These are phyloP conservation scores for Epinephelus cyanopodus DNA, from an alignment of 2,113 vertebrate species.

Conservation along the genomic window DNA sequence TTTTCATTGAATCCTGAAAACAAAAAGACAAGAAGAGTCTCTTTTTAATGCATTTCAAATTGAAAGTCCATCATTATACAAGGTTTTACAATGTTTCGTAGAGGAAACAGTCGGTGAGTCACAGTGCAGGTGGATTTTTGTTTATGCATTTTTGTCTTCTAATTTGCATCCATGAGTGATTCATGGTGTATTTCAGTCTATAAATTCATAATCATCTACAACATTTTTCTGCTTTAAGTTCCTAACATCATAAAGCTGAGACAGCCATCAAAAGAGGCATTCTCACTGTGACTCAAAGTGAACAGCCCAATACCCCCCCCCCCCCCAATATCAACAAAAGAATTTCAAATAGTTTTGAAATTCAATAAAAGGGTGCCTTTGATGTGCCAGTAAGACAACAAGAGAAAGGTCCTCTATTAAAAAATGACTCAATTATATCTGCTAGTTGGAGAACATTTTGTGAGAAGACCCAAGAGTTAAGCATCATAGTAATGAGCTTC, in stretches of 20 bases:
- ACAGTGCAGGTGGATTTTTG: not conserved
- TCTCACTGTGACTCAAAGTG: not conserved
- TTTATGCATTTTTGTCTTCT: not conserved
- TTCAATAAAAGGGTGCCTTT: not conserved
- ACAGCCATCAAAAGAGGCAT: not conserved
- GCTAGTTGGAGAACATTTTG: not conserved
- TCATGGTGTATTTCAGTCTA: not conserved
- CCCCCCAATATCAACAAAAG: not conserved
- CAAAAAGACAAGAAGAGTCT: conserved; percentile 16
- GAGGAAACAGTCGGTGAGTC: not conserved
- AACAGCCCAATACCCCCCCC: not conserved
- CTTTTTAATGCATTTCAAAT: conserved; percentile 7
- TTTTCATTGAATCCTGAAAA: conserved; percentile 89
- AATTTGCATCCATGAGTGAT: not conserved
- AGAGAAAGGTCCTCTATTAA: not conserved
- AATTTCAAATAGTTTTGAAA: not conserved
- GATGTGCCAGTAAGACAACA: not conserved
- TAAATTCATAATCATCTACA: not conserved
- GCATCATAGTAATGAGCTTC: conserved; percentile 5
- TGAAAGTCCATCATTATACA: not conserved
- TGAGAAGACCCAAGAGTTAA: not conserved
- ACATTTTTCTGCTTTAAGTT: not conserved
- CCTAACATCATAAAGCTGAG: not conserved
- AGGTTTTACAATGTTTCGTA: not conserved
- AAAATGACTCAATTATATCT: not conserved